Evolutionary conservation across 1,140 invertebrate genomes (phyloP).

Genomic region (Apis laboriosa): DNA sequence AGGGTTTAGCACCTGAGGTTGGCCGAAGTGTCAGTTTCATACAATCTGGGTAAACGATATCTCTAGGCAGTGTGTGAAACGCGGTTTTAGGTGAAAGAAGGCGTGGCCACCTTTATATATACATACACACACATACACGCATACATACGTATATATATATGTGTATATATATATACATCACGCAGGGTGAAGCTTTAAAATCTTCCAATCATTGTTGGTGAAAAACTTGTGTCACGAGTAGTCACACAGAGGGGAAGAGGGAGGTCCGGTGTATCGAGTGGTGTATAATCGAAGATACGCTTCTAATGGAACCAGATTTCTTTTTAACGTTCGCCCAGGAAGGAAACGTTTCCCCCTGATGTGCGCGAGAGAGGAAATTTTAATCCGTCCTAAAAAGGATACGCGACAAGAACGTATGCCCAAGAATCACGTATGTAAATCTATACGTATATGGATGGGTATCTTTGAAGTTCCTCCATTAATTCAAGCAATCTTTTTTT

Average conservation of each 20-base stretch:
- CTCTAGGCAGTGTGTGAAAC: background rate
- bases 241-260: too few relatives aligned
- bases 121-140: too few relatives aligned
- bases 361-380: background rate
- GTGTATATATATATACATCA: too few relatives aligned
- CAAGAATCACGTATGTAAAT: conserved; percentile 29
- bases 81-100: background rate
- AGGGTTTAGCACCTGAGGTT: background rate
- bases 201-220: too few relatives aligned
- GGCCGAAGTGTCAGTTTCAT: background rate
- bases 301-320: background rate
- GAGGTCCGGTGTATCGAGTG: too few relatives aligned
- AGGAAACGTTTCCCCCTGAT: background rate
- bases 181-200: too few relatives aligned
- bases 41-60: background rate
- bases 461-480: conserved; percentile 12
- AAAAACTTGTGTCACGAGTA: too few relatives aligned
- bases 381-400: conserved; percentile 9
- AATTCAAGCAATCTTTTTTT: conserved; percentile 23
- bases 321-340: background rate
- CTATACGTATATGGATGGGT: background rate
- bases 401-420: background rate
- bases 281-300: background rate
- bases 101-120: background rate
- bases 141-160: too few relatives aligned